Conservation (phyloP, 92 coral and sea anemone species). For the Pocillopora grandis region DNA sequence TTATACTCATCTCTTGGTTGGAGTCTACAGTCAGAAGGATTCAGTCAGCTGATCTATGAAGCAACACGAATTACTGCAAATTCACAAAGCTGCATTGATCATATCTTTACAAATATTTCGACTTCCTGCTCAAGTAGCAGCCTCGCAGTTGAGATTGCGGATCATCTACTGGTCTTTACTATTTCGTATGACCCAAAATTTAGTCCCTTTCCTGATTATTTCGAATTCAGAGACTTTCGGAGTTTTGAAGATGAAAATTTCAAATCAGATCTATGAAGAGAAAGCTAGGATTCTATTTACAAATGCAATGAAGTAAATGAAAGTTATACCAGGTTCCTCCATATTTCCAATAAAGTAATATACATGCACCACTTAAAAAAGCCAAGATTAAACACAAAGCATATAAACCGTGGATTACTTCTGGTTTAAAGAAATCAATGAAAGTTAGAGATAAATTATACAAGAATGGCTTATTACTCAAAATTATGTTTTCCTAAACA, state of each 20-base stretch:
- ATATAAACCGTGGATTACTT: conserved; percentile 22
- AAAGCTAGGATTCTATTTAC: conserved; percentile 29
- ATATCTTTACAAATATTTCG: conserved; percentile 18
- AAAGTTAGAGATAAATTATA: conserved; percentile 25
- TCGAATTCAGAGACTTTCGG: conserved; percentile 40
- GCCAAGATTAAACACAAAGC: not conserved
- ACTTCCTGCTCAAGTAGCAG: conserved; percentile 34
- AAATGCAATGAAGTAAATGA: conserved; percentile 41
- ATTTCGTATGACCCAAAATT: not conserved
- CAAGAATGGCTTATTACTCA: conserved; percentile 37
- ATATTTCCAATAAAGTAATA: too few relatives aligned
- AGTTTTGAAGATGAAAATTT: not conserved
- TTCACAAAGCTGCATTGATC: too few relatives aligned
- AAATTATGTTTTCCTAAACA: conserved; percentile 26
- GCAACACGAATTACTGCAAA: conserved; percentile 5
- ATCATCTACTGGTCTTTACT: not conserved
- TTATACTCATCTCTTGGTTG: too few relatives aligned
- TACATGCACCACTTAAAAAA: too few relatives aligned
- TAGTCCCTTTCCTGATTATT: conserved; percentile 40
- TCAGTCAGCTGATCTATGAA: conserved; percentile 25
- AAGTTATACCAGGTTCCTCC: conserved; percentile 8
- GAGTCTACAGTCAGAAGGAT: conserved; percentile 51
- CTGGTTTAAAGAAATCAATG: conserved; percentile 12
- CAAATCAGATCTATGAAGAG: conserved; percentile 34
- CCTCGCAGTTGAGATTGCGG: conserved; percentile 42